Conservation (phyloP, 2,113 vertebrate genomes). For the Centrocercus urophasianus region DNA sequence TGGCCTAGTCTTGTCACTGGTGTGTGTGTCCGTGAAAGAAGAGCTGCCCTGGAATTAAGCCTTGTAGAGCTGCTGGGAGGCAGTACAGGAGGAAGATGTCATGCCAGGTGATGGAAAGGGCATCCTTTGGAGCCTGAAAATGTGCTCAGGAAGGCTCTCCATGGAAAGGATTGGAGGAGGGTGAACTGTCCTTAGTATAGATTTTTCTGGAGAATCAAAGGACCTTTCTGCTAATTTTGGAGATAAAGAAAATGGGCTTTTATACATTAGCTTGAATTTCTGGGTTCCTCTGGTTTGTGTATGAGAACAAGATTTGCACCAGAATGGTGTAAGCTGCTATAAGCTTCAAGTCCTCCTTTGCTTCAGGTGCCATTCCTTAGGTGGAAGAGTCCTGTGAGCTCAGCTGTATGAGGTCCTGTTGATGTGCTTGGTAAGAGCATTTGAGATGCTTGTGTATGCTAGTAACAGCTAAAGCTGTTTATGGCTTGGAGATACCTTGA, state of each 20-base stretch:
- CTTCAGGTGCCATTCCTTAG: not conserved
- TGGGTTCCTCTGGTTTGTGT: not conserved
- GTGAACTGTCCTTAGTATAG: not conserved
- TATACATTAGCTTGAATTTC: not conserved
- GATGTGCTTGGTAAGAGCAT: not conserved
- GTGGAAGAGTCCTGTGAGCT: not conserved
- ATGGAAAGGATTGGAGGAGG: not conserved
- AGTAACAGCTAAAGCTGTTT: not conserved
- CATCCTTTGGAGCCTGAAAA: not conserved
- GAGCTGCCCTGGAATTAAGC: not conserved
- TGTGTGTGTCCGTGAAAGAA: not conserved
- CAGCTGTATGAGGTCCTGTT: not conserved
- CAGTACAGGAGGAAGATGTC: not conserved
- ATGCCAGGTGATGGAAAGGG: not conserved
- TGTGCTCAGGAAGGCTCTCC: fast-evolving
- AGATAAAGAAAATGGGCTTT: not conserved
- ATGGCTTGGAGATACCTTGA: not conserved
- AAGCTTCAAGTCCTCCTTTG: not conserved
- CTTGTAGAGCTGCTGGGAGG: not conserved
- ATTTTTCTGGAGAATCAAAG: not conserved
- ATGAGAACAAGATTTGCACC: fast-evolving
- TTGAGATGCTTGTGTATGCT: not conserved
- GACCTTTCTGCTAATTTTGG: not conserved
- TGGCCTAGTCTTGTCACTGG: not conserved
- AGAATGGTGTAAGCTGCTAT: fast-evolving